Base-by-base conservation (phyloP, 2,797 vertebrate genomes). In the Typhlichthys subterraneus region DNA sequence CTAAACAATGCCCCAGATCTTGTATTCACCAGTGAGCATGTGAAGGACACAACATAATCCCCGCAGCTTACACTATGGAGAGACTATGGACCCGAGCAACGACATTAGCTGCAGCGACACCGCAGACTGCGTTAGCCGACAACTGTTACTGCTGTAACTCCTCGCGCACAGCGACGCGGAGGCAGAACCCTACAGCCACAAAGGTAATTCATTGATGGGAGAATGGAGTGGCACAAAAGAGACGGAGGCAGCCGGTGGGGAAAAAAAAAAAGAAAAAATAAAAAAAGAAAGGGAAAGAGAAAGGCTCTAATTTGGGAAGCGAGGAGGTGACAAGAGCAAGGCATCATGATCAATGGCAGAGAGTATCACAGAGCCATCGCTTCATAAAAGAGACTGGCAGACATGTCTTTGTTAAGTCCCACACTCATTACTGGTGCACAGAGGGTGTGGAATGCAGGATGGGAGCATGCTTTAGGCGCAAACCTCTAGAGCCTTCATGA, bases 1-100 rank as follows among this genome's bases (percentile, higher is more conserved):
- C 82, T 61, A 79, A 86, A 89, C 88, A 89, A 88, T 88, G 80
- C 69, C 77, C 82, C 77, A 89, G 83, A 88, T 89, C 80, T 85
- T 72, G 74, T 76, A 79, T 88, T 87, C 82, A 81, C 76, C 74
- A 85, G 76, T 72, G 84, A 82, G 77, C 72, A 75, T 80, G 79
- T 88, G 87, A 89, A 90, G 88, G 90, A 88, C 88, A 87, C 79
- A 3, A 33, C 73, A 76, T 87, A 89, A 89, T 88, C 87, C 82
- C 69, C n/a, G 65, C 78, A 79, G 78, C 0, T 89, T 80, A 85
- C 59, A 54, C 73, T 63, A 76, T 13, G 54, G 73, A 77, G 65
- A 72, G 75, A 61, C 68, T 75, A 59, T 42, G 65, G 73, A 77
- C 29, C 70, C 56, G 59, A 64, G 70, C 72, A 69, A 45, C 45